These are phyloP conservation scores for Ovis aries DNA, from an alignment of 2,113 vertebrate genomes.

Conservation along the genomic window DNA sequence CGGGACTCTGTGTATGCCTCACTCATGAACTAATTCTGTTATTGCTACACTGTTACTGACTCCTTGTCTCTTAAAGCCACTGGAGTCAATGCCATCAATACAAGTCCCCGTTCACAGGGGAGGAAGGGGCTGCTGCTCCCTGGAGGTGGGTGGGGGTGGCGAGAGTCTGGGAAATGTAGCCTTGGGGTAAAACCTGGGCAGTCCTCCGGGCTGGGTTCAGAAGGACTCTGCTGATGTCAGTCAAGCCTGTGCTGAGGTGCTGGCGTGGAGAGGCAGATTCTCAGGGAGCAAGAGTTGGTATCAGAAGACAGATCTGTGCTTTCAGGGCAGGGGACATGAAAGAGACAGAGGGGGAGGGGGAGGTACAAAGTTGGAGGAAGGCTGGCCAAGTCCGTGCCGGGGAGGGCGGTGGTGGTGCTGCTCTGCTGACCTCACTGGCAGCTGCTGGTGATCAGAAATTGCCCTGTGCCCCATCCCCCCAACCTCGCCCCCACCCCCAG, in stretches of 20 bases:
- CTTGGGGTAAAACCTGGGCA: neutral
- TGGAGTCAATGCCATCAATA: neutral
- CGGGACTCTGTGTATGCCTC: neutral
- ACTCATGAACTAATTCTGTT: neutral
- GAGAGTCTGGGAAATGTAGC: neutral
- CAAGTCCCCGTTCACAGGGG: neutral
- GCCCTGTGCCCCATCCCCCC: neutral
- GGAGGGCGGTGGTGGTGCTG: neutral
- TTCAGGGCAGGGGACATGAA: neutral
- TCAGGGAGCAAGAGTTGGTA: neutral
- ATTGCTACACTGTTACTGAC: neutral
- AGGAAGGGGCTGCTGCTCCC: neutral
- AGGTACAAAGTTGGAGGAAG: neutral
- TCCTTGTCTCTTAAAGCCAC: neutral
- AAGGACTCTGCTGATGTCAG: neutral
- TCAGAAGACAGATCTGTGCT: neutral
- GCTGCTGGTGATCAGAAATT: neutral
- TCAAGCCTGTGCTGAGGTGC: neutral
- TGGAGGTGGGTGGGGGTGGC: neutral
- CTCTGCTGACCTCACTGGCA: neutral
- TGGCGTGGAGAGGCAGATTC: neutral
- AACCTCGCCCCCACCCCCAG: neutral
- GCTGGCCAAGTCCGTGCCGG: neutral
- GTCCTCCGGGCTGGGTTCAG: neutral
- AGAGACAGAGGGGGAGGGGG: neutral